phyloP scores from a whole-genome alignment of 2,797 vertebrate species.

The Xiphophorus birchmanni region DNA sequence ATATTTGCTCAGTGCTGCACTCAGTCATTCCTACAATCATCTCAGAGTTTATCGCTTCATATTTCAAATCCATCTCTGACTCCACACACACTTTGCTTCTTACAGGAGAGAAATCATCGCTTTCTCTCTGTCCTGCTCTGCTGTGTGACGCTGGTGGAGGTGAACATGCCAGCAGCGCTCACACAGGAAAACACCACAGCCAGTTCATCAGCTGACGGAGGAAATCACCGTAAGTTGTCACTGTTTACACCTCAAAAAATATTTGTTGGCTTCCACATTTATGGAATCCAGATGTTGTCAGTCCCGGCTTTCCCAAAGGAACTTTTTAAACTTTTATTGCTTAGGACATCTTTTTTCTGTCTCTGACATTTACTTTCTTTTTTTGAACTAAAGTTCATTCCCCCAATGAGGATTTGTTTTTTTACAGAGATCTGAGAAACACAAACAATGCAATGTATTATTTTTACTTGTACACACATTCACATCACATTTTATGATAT shows the following conservation, averaged over 20 bases:
- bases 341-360: background rate
- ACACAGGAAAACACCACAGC: slow-evolving; percentile 1
- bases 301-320: slow-evolving; percentile 6
- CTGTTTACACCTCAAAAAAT: slow-evolving; percentile 51
- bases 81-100: slow-evolving; percentile 23
- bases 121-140: slow-evolving; percentile 14
- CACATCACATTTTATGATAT: background rate
- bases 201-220: slow-evolving; percentile 10
- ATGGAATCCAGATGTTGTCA: slow-evolving; percentile 50
- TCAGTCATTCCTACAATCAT: background rate
- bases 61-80: slow-evolving; percentile 3
- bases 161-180: background rate
- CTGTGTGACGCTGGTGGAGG: background rate
- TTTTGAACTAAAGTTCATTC: slow-evolving; percentile 3
- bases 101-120: slow-evolving; percentile 1
- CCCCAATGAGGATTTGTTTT: slow-evolving; percentile 19
- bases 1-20: background rate
- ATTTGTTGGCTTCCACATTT: slow-evolving; percentile 35
- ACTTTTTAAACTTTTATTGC: background rate
- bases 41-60: background rate
- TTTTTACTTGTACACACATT: background rate
- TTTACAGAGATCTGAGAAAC: background rate
- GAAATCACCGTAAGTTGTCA: slow-evolving; percentile 9
- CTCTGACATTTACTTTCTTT: slow-evolving; percentile 20
- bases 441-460: background rate